These are phyloP conservation scores for Mylabris phalerata DNA, from an alignment of 1,140 invertebrate genomes.

Conservation along the genomic window DNA sequence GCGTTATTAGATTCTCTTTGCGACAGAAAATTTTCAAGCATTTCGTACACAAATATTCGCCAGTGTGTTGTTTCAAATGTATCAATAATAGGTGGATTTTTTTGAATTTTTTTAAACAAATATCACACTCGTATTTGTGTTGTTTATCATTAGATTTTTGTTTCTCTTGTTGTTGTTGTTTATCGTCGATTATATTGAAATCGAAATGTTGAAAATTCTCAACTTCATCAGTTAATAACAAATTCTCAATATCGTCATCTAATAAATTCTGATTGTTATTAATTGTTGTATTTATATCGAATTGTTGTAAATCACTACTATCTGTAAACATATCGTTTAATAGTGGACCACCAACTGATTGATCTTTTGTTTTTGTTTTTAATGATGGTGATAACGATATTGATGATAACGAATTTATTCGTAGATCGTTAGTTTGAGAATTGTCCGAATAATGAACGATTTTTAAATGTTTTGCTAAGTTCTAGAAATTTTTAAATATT, in stretches of 20 bases:
- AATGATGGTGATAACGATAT: not conserved
- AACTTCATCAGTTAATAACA: constrained; percentile 17
- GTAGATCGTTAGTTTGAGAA: not conserved
- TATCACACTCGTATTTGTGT: constrained; percentile 45
- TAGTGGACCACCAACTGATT: constrained; percentile 29
- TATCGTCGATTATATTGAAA: constrained; percentile 24
- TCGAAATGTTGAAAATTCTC: constrained; percentile 31
- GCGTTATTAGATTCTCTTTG: constrained; percentile 37
- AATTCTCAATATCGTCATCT: constrained; percentile 29
- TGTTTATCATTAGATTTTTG: constrained; percentile 14
- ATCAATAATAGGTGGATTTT: constrained; percentile 44
- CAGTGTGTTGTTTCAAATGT: constrained; percentile 49
- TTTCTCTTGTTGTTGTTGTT: no score
- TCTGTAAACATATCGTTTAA: constrained; percentile 29
- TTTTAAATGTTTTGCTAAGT: constrained; percentile 23
- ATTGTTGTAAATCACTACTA: constrained; percentile 16
- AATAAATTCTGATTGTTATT: constrained; percentile 30
- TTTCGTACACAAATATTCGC: constrained; percentile 43
- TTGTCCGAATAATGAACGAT: constrained; percentile 7
- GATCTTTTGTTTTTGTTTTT: constrained; percentile 14
- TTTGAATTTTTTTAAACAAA: constrained; percentile 48
- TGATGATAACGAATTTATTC: not conserved
- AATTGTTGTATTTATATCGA: not conserved
- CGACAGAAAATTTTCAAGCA: constrained; percentile 40
- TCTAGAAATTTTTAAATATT: constrained; percentile 13